Evolutionary conservation across 2,797 vertebrate species (phyloP).

Genomic region (Hoplostethus mediterraneus): DNA sequence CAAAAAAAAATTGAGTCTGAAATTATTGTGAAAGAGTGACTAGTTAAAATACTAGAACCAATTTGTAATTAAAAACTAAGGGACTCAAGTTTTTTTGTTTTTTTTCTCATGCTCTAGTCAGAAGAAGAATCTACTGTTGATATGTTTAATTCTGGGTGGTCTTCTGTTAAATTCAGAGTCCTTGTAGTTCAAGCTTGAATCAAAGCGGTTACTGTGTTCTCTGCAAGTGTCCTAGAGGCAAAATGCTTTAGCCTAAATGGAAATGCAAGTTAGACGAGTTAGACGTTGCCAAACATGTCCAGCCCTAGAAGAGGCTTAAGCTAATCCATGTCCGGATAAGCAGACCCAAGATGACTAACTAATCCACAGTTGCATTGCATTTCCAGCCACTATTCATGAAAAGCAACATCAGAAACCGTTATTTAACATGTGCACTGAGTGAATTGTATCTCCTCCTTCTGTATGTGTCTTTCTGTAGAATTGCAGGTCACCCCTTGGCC

Average conservation of each 20-base stretch:
- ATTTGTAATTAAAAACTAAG: no score
- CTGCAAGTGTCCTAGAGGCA: not conserved
- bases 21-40: no score
- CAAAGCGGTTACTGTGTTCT: constrained; percentile 10
- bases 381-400: not conserved
- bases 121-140: no score
- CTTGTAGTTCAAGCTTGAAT: not conserved
- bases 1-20: no score
- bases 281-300: not conserved
- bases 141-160: not conserved
- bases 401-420: not conserved
- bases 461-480: constrained; percentile 82
- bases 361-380: constrained; percentile 13
- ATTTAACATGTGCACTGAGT: constrained; percentile 15
- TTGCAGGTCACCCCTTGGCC: constrained; percentile 98
- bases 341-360: not conserved
- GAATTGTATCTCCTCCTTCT: constrained; percentile 12
- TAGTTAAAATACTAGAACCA: no score
- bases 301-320: constrained; percentile 2
- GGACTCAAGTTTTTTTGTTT: no score
- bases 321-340: constrained; percentile 8
- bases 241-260: not conserved
- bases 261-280: constrained; percentile 11
- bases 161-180: not conserved
- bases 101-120: no score